Evolutionary conservation across 2,797 vertebrate genomes (phyloP).

Genomic region (Periparus ater): DNA sequence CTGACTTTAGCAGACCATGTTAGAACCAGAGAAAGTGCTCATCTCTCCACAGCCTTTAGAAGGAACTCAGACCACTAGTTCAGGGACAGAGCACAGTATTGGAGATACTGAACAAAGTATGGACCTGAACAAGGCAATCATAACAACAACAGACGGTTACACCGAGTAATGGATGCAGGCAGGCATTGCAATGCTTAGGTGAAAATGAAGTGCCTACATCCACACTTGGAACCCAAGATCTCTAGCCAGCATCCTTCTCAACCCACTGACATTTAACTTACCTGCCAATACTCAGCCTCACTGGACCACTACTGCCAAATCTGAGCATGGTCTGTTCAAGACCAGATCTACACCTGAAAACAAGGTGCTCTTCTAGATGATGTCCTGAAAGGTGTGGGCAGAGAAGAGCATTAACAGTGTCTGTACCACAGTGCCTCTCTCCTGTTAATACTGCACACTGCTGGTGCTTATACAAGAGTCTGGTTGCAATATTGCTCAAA

Average conservation of each 20-base stretch:
- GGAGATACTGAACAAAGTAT: not conserved
- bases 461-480: not conserved
- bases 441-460: not conserved
- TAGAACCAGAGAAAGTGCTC: not conserved
- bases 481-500: not conserved
- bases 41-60: not conserved
- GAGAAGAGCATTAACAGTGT: not conserved
- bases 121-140: not conserved
- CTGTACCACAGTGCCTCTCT: not conserved
- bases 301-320: not conserved
- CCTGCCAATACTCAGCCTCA: not conserved
- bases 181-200: not conserved
- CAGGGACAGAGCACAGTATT: not conserved
- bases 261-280: not conserved
- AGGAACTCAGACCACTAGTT: not conserved
- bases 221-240: not conserved
- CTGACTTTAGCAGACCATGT: not conserved
- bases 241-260: not conserved
- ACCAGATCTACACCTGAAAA: not conserved
- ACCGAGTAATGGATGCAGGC: not conserved
- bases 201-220: not conserved
- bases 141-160: not conserved
- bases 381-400: not conserved
- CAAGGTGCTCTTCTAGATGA: not conserved
- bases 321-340: not conserved